Evolutionary conservation across 2,888 invertebrate genomes (phyloP).

Genomic region (Silvanus unidentatus): DNA sequence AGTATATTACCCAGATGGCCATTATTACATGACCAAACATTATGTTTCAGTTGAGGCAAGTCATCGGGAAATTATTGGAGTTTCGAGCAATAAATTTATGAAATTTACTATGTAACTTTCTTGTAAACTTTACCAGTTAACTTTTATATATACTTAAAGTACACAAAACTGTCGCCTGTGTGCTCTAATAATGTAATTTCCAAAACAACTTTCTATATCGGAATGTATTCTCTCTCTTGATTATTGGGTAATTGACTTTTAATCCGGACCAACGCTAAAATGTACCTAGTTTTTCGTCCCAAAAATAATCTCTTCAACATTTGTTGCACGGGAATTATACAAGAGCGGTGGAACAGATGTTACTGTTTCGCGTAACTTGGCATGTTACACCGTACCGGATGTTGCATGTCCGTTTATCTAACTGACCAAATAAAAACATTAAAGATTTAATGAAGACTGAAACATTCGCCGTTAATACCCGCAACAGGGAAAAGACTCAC

Average conservation of each 20-base stretch:
- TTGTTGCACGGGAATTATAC: no score
- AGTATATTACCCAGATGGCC: constrained; percentile 31
- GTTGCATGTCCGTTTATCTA: constrained; percentile 22
- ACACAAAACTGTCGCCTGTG: no score
- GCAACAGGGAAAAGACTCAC: not conserved
- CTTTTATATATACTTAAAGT: no score
- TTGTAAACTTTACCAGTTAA: no score
- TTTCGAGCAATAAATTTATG: constrained; percentile 26
- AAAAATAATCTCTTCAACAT: no score
- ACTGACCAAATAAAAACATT: constrained; percentile 25
- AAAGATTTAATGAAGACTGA: constrained; percentile 20
- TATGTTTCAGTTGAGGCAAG: constrained; percentile 21
- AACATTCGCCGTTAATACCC: not conserved
- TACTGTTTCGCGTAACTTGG: constrained; percentile 12
- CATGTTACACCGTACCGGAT: constrained; percentile 19
- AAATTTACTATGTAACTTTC: constrained; percentile 21
- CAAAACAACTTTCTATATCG: no score
- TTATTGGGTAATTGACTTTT: no score
- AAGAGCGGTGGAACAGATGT: constrained; percentile 7
- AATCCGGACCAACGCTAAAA: no score
- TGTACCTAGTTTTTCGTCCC: no score
- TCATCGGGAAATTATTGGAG: constrained; percentile 26
- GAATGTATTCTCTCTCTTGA: no score
- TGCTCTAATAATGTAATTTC: no score
- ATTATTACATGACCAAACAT: constrained; percentile 29